Percentiles rank a stretch among this genome's conserved stretches.
Conservation (phyloP, 64 coral and sea anemone species). For the Acropora tenuis region DNA sequence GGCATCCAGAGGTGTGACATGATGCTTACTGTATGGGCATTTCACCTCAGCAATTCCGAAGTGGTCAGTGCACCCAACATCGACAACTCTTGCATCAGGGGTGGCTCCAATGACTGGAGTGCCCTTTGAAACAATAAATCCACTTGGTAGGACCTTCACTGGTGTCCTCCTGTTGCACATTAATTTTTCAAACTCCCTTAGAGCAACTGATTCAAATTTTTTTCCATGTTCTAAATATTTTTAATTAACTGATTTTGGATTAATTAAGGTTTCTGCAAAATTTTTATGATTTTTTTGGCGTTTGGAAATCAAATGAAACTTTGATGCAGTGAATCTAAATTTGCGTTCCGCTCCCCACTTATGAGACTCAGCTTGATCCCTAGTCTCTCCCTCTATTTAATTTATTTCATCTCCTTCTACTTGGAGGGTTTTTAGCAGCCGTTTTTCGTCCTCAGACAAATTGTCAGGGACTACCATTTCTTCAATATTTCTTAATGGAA, state of each 20-base stretch:
- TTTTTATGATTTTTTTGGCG: slow-evolving; percentile 43
- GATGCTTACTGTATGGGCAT: slow-evolving; percentile 20
- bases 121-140: slow-evolving; percentile 47
- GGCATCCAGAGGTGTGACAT: slow-evolving; percentile 38
- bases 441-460: slow-evolving; percentile 15
- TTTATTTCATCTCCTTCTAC: slow-evolving; percentile 46
- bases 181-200: slow-evolving; percentile 50
- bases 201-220: slow-evolving; percentile 60
- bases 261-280: slow-evolving; percentile 38
- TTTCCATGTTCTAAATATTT: slow-evolving; percentile 43
- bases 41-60: slow-evolving; percentile 39
- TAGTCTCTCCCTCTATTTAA: slow-evolving; percentile 38
- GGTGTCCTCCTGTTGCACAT: slow-evolving; percentile 39
- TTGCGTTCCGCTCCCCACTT: slow-evolving; percentile 52
- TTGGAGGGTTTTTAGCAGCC: not conserved
- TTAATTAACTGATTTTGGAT: slow-evolving; percentile 31
- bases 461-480: slow-evolving; percentile 24
- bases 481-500: slow-evolving; percentile 15
- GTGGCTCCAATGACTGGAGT: slow-evolving; percentile 16
- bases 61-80: not conserved
- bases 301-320: slow-evolving; percentile 51
- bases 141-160: slow-evolving; percentile 27
- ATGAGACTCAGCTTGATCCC: slow-evolving; percentile 15
- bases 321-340: slow-evolving; percentile 47
- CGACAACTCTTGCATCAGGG: slow-evolving; percentile 14